Conservation (phyloP, 2,113 vertebrate species). For the Trogon surrucura region DNA sequence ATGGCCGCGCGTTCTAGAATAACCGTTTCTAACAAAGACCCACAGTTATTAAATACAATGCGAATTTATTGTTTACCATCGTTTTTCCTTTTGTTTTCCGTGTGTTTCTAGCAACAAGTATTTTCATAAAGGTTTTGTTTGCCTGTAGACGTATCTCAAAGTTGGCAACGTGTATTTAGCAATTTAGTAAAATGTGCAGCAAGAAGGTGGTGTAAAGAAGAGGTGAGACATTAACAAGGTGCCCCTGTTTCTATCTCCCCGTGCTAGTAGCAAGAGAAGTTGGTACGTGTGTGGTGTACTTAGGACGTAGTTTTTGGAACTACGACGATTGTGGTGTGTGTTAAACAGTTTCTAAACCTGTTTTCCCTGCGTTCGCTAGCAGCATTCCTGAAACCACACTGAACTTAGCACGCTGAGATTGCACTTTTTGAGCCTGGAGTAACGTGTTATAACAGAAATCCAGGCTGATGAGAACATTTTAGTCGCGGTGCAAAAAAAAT, state of each 20-base stretch:
- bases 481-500: constrained; percentile 43
- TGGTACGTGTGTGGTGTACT: neutral
- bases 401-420: neutral
- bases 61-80: neutral
- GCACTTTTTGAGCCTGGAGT: constrained; percentile 40
- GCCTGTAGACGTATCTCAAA: neutral
- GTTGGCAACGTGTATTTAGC: neutral
- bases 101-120: neutral
- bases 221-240: neutral
- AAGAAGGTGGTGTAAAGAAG: neutral
- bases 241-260: neutral
- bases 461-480: constrained; percentile 13
- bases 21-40: constrained; percentile 10
- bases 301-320: neutral
- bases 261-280: neutral
- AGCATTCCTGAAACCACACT: neutral
- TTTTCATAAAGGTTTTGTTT: neutral
- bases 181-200: neutral
- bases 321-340: neutral
- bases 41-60: neutral
- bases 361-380: neutral
- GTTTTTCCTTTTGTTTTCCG: neutral
- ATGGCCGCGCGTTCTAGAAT: neutral
- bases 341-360: neutral
- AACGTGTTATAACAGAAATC: constrained; percentile 68